Percentiles rank a stretch among this genome's conserved stretches.
phyloP scores from a whole-genome alignment of 2,797 vertebrate species.

The Menidia menidia region DNA sequence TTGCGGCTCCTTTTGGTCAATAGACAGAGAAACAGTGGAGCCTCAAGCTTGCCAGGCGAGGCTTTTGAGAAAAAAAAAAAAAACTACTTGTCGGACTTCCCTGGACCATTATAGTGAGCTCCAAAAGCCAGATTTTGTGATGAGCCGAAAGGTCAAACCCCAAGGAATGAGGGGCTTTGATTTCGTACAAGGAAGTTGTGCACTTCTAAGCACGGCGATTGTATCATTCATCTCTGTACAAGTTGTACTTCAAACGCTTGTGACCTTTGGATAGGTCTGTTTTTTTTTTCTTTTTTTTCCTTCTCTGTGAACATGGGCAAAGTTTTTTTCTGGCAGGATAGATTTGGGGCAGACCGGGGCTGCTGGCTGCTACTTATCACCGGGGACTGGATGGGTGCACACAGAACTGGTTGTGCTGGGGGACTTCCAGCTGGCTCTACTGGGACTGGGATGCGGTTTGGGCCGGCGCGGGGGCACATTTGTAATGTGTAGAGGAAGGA shows the following conservation, averaged over 20 bases:
- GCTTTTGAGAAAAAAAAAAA: slow-evolving; percentile 33
- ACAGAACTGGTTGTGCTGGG: slow-evolving; percentile 48
- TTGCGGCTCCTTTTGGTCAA: slow-evolving; percentile 13
- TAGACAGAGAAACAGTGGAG: slow-evolving; percentile 16
- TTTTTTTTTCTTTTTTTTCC: background rate
- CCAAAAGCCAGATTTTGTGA: slow-evolving; percentile 1
- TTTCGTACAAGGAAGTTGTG: background rate
- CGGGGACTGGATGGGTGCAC: slow-evolving; percentile 25
- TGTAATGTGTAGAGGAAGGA: background rate
- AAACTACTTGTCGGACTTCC: background rate
- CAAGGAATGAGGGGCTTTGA: background rate
- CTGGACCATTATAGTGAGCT: background rate
- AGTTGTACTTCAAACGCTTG: background rate
- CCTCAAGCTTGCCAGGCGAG: slow-evolving; percentile 17
- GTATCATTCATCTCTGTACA: background rate
- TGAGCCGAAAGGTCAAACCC: slow-evolving; percentile 31
- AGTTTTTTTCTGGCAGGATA: slow-evolving; percentile 33
- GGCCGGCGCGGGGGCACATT: slow-evolving; percentile 16
- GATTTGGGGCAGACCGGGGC: slow-evolving; percentile 25
- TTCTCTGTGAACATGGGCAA: slow-evolving; percentile 1
- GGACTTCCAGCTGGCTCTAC: slow-evolving; percentile 61
- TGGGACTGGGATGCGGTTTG: slow-evolving; percentile 31
- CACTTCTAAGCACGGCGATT: background rate
- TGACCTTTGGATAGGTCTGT: slow-evolving; percentile 5
- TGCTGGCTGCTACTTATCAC: slow-evolving; percentile 40